Evolutionary conservation across 2,113 vertebrate genomes (phyloP).

Genomic region (Dicrurus megarhynchus): DNA sequence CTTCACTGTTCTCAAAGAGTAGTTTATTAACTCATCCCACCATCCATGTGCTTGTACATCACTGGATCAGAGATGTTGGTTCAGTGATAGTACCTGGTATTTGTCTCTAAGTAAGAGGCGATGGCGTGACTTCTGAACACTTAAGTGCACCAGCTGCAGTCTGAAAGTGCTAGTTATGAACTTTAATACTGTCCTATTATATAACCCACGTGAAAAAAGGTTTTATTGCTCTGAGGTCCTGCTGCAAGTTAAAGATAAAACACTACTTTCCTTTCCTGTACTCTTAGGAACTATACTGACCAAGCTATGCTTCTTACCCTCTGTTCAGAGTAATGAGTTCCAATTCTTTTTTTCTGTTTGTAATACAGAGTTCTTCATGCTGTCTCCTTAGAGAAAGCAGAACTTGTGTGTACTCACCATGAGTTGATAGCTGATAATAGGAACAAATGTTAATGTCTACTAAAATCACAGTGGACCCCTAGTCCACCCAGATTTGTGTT

Average conservation of each 20-base stretch:
- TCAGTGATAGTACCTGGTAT: background rate
- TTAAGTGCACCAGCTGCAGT: background rate
- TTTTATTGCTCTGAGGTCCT: background rate
- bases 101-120: background rate
- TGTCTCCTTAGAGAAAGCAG: background rate
- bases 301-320: background rate
- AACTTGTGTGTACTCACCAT: background rate
- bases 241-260: background rate
- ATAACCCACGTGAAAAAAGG: background rate
- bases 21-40: background rate
- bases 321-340: background rate
- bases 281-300: background rate
- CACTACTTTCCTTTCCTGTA: background rate
- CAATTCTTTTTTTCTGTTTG: background rate
- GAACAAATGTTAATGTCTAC: background rate
- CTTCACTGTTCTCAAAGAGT: background rate
- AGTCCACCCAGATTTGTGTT: background rate
- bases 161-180: background rate
- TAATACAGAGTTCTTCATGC: background rate
- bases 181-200: background rate
- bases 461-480: background rate
- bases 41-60: background rate
- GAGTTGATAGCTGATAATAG: background rate
- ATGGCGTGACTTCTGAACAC: fast-evolving
- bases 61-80: background rate